Evolutionary conservation across 1,140 invertebrate species (phyloP).

Genomic region (Diabrotica undecimpunctata): DNA sequence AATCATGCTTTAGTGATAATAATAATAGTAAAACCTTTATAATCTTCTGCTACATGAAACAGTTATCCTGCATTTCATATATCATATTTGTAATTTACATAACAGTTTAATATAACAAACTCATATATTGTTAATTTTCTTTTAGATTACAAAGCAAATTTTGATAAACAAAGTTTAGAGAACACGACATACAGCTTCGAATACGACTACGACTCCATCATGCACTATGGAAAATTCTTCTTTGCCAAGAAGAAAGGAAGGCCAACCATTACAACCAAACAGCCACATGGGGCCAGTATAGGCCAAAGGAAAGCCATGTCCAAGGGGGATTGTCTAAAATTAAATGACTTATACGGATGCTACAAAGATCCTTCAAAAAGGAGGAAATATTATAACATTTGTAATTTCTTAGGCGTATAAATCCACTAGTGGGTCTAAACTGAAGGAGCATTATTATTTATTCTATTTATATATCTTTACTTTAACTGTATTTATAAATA

Average conservation of each 20-base stretch:
- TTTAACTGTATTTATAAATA: background rate
- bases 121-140: constrained; percentile 26
- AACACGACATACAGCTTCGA: constrained; percentile 63
- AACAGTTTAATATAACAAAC: too few species aligned
- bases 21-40: background rate
- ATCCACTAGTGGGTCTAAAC: background rate
- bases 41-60: background rate
- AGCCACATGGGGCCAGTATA: constrained; percentile 48
- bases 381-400: constrained; percentile 61
- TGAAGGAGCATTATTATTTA: background rate
- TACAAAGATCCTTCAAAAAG: constrained; percentile 51
- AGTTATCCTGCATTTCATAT: too few species aligned
- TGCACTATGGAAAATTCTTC: constrained; percentile 67
- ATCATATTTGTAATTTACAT: too few species aligned
- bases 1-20: too few species aligned
- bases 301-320: constrained; percentile 61
- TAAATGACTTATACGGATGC: constrained; percentile 68
- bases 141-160: constrained; percentile 57
- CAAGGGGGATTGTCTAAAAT: constrained; percentile 66
- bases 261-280: constrained; percentile 60
- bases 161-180: constrained; percentile 58
- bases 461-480: constrained; percentile 10
- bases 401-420: constrained; percentile 54
- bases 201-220: constrained; percentile 70
- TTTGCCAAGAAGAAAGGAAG: constrained; percentile 54